phyloP scores from a whole-genome alignment of 2,888 invertebrate genomes.

The Nephrotoma guestfalica region DNA sequence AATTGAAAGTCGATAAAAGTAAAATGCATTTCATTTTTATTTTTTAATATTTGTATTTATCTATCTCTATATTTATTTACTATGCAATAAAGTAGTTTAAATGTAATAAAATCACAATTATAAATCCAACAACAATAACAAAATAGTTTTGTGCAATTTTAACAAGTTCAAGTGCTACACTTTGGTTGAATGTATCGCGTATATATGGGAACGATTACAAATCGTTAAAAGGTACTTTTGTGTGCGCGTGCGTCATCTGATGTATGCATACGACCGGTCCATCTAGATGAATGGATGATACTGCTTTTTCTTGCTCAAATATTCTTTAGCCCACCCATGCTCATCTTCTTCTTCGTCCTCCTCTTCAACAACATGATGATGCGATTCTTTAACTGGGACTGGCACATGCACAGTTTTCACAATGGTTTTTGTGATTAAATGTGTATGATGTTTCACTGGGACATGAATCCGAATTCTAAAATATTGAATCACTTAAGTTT shows the following conservation, averaged over 20 bases:
- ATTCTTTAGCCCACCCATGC: background rate
- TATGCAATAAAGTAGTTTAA: background rate
- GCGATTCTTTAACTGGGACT: conserved; percentile 27
- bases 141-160: background rate
- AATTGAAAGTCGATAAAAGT: background rate
- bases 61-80: background rate
- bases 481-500: background rate
- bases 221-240: background rate
- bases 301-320: background rate
- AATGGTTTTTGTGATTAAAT: conserved; percentile 31
- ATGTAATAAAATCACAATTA: background rate
- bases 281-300: background rate
- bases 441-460: conserved; percentile 33
- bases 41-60: background rate
- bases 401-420: conserved; percentile 31
- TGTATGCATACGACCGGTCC: background rate
- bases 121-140: background rate
- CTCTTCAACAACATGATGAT: conserved; percentile 20
- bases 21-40: background rate
- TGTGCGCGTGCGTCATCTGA: background rate
- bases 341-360: conserved; percentile 16
- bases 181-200: background rate
- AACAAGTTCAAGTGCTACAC: background rate
- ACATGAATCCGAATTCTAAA: conserved; percentile 29
- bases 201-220: background rate